These are phyloP conservation scores for Polyodon spathula DNA, from an alignment of 2,113 vertebrate species.

Conservation along the genomic window DNA sequence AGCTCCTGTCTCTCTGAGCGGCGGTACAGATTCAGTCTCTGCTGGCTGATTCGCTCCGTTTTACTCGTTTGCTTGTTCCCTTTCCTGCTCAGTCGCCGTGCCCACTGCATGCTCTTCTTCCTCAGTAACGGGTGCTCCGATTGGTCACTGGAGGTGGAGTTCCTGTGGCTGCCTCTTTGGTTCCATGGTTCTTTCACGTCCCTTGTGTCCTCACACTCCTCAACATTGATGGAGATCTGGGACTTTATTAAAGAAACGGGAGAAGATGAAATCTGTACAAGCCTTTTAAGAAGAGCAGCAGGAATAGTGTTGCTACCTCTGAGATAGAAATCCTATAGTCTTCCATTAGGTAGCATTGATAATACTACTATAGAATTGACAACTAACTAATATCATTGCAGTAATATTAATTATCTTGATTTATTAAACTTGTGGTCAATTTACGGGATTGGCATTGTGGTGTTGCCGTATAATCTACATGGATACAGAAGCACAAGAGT, in stretches of 20 bases:
- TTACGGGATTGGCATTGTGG: no score
- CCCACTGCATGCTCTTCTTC: slow-evolving; percentile 96
- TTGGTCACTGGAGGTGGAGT: slow-evolving; percentile 68
- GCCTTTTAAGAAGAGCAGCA: no score
- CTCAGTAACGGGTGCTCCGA: slow-evolving; percentile 79
- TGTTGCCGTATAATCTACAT: no score
- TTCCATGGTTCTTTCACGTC: slow-evolving; percentile 69
- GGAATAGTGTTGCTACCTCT: no score
- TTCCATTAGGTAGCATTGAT: no score
- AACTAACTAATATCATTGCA: no score
- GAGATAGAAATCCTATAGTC: no score
- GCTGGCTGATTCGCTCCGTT: slow-evolving; percentile 76
- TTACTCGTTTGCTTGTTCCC: slow-evolving; percentile 59
- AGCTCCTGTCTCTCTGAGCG: slow-evolving; percentile 93
- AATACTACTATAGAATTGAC: no score
- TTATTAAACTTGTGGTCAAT: no score
- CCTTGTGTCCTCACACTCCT: slow-evolving; percentile 70
- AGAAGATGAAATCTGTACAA: neutral
- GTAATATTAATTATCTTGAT: no score
- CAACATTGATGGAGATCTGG: slow-evolving; percentile 85
- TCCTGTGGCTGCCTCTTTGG: slow-evolving; percentile 62
- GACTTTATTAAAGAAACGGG: slow-evolving; percentile 56
- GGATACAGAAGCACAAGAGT: no score
- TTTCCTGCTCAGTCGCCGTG: slow-evolving; percentile 76
- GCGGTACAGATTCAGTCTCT: slow-evolving; percentile 73